Percentiles rank a stretch among this genome's conserved stretches.
These are phyloP conservation scores for Parambassis ranga DNA, from an alignment of 2,797 vertebrate genomes.

Conservation along the genomic window DNA sequence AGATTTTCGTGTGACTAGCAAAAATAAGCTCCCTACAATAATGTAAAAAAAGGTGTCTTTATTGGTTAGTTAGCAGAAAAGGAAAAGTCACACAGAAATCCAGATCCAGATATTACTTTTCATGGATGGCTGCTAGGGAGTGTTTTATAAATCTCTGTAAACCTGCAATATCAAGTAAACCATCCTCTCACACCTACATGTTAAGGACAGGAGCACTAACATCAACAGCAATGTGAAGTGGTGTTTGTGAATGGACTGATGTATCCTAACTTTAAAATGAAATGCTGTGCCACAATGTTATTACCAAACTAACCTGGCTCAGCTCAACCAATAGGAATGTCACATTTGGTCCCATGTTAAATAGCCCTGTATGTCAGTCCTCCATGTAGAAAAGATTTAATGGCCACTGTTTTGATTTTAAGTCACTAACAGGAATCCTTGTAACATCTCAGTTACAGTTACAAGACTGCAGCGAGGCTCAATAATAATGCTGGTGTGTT, in stretches of 20 bases:
- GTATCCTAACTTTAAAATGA: not conserved
- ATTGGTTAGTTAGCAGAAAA: constrained; percentile 1
- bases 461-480: constrained; percentile 41
- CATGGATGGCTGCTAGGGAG: not conserved
- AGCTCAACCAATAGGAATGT: constrained; percentile 74
- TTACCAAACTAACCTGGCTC: constrained; percentile 48
- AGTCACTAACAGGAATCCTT: constrained; percentile 8
- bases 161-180: constrained; percentile 13
- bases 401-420: constrained; percentile 9
- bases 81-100: not conserved
- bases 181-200: not conserved
- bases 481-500: constrained; percentile 67
- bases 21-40: constrained; percentile 6
- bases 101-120: not conserved
- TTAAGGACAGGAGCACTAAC: not conserved
- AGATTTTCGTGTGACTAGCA: constrained; percentile 28
- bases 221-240: constrained; percentile 4
- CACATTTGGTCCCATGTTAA: constrained; percentile 77
- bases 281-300: constrained; percentile 11
- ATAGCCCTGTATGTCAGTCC: constrained; percentile 61
- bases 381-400: constrained; percentile 45
- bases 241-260: not conserved
- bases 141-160: not conserved
- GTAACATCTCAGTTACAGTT: constrained; percentile 9
- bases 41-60: constrained; percentile 4